Evolutionary conservation across 2,113 vertebrate species (phyloP), one percentile per base, ranked within the genome.

Genomic region (Carlito syrichta): DNA sequence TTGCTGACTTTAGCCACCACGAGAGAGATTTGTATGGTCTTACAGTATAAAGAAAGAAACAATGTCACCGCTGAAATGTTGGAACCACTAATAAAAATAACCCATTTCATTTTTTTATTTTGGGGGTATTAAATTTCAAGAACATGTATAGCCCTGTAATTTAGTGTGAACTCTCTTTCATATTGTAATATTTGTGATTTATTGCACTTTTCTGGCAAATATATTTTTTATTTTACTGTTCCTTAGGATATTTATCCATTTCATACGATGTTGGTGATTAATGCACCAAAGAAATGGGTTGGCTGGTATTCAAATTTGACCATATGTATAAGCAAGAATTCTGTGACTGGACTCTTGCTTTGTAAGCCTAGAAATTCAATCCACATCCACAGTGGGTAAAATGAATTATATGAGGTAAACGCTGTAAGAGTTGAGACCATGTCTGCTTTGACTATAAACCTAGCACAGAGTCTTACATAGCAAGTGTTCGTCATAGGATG

Each of bases 381-480:
- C 71, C 35, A 81, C 23, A 50, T 35, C 19, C 20, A 52, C 52
- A 66, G 35, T 17, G 89, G 27, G 48, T 60, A 74, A 74, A 89
- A 82, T 38, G 62, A 48, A 66, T 48, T 69, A 19, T 23, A 40
- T 22, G 25, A 66, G 1, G 19, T 78, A 78, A 71, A 77, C 11
- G 20, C 16, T 63, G 0, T 40, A n/a, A 52, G 0, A 0, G 2
- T 43, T 89, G n/a, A 73, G 3, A 32, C 2, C 7, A 48, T 66
- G 40, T 77, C 30, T 71, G 27, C 77, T 78, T 81, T 82, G 13
- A n/a, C 9, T n/a, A 30, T 71, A 45, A 86, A 58, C 23, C 25
- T 81, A 82, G 19, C 4, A 82, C 20, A 56, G 2, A 17, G 4
- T 79, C 43, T 56, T 87, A 81, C 5, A 32, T 50, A 60, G 10